Percentiles rank a stretch among this genome's conserved stretches.
phyloP scores from a whole-genome alignment of 2,797 vertebrate genomes.

The Macrochelys suwanniensis region DNA sequence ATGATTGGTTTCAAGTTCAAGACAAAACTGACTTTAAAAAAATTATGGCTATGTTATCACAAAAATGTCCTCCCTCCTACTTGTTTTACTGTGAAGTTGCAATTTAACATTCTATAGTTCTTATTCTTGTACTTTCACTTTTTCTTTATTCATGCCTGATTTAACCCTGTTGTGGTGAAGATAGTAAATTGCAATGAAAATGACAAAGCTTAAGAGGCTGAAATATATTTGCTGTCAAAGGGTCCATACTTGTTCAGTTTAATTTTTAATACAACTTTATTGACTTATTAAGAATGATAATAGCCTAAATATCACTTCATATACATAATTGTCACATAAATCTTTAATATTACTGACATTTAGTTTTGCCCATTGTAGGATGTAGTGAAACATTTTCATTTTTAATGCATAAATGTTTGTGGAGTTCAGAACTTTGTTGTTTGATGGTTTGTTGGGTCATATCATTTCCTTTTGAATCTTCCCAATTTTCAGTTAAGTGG shows the following conservation, averaged over 20 bases:
- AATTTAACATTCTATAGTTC: slow-evolving; percentile 40
- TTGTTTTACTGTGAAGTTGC: slow-evolving; percentile 62
- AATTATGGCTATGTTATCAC: slow-evolving; percentile 53
- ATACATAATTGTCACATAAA: slow-evolving; percentile 66
- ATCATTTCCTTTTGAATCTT: fast-evolving
- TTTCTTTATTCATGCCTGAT: slow-evolving; percentile 68
- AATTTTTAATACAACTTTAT: slow-evolving; percentile 76
- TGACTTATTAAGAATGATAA: slow-evolving; percentile 74
- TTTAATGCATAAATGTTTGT: slow-evolving; percentile 3
- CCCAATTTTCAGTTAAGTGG: not conserved
- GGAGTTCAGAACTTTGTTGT: not conserved
- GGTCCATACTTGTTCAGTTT: slow-evolving; percentile 66
- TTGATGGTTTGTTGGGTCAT: not conserved
- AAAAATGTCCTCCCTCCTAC: slow-evolving; percentile 43
- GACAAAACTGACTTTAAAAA: slow-evolving; percentile 60
- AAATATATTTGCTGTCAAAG: slow-evolving; percentile 63
- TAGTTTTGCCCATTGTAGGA: slow-evolving; percentile 3
- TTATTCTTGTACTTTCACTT: slow-evolving; percentile 46
- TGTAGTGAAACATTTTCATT: not conserved
- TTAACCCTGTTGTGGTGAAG: slow-evolving; percentile 57
- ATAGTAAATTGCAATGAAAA: slow-evolving; percentile 69
- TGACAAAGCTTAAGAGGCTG: slow-evolving; percentile 63
- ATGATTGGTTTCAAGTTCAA: slow-evolving; percentile 62
- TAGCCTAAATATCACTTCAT: slow-evolving; percentile 58
- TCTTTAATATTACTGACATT: slow-evolving; percentile 47